Conservation (phyloP, 2,113 vertebrate species). For the Gorsachius goisagi region DNA sequence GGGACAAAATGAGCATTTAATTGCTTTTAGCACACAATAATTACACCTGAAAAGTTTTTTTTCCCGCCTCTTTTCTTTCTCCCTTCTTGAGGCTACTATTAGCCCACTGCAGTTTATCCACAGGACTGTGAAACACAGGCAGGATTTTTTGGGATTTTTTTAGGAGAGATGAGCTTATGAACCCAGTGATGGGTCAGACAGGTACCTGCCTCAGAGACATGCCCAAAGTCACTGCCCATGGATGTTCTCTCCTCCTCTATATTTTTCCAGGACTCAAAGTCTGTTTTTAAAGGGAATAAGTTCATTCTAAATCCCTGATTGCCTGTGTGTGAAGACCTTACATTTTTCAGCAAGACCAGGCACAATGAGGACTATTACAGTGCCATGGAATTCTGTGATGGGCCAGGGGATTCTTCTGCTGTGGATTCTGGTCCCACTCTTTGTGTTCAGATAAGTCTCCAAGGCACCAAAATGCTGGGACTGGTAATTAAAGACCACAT, state of each 20-base stretch:
- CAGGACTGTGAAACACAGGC: neutral
- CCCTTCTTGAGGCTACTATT: neutral
- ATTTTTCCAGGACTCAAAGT: conserved; percentile 17
- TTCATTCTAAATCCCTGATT: neutral
- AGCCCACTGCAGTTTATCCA: neutral
- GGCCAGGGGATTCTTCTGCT: neutral
- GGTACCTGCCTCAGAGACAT: neutral
- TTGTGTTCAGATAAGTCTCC: neutral
- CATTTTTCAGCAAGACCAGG: neutral
- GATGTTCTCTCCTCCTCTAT: neutral
- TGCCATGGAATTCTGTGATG: neutral
- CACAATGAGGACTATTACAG: neutral
- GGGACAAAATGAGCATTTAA: neutral
- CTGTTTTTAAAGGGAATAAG: neutral
- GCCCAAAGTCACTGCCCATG: conserved; percentile 4
- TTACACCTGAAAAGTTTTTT: neutral
- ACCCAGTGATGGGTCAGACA: neutral
- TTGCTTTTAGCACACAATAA: neutral
- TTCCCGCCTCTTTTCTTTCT: neutral
- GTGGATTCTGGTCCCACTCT: neutral
- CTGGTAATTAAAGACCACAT: neutral
- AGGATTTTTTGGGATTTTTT: neutral
- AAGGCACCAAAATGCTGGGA: neutral
- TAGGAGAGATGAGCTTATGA: neutral
- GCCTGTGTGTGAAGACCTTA: neutral